phyloP scores from a whole-genome alignment of 2,797 vertebrate genomes.

The Girardinus metallicus region DNA sequence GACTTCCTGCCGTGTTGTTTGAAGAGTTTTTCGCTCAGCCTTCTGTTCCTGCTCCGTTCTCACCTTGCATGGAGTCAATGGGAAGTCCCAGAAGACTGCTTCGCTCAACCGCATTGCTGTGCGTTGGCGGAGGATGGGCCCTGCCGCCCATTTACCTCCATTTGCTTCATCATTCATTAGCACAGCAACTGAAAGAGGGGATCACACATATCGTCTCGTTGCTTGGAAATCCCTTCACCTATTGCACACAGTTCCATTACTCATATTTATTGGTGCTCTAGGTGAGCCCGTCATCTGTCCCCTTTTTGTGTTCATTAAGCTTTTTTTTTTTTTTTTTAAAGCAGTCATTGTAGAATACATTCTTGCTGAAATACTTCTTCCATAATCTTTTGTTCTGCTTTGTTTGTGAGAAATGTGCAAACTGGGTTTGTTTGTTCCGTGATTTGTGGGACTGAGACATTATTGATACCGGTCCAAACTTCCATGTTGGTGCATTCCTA shows the following conservation, averaged over 20 bases:
- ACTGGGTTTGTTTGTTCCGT: neutral
- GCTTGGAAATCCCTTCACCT: slow-evolving; percentile 31
- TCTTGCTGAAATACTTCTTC: too few relatives aligned
- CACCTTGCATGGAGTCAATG: slow-evolving; percentile 75
- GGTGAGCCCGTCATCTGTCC: neutral
- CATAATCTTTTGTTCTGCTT: neutral
- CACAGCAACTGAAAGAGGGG: slow-evolving; percentile 38
- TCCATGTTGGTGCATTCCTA: too few relatives aligned
- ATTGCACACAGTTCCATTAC: neutral
- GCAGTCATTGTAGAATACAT: neutral
- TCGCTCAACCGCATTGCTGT: slow-evolving; percentile 67
- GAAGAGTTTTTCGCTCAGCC: slow-evolving; percentile 57
- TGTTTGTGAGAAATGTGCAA: neutral
- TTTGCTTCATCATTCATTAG: slow-evolving; percentile 62
- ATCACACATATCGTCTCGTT: slow-evolving; percentile 50
- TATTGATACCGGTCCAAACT: too few relatives aligned
- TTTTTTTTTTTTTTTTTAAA: neutral
- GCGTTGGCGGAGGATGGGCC: slow-evolving; percentile 68
- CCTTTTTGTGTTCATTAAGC: neutral
- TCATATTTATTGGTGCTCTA: neutral
- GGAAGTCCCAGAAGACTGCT: slow-evolving; percentile 72
- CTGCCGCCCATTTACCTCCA: slow-evolving; percentile 56
- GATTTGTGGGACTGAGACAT: neutral
- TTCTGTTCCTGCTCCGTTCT: slow-evolving; percentile 64
- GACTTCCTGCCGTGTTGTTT: slow-evolving; percentile 50